Evolutionary conservation across 2,888 invertebrate genomes (phyloP), one percentile per base, ranked within the genome.

Genomic region (Dryocosmus kuriphilus): DNA sequence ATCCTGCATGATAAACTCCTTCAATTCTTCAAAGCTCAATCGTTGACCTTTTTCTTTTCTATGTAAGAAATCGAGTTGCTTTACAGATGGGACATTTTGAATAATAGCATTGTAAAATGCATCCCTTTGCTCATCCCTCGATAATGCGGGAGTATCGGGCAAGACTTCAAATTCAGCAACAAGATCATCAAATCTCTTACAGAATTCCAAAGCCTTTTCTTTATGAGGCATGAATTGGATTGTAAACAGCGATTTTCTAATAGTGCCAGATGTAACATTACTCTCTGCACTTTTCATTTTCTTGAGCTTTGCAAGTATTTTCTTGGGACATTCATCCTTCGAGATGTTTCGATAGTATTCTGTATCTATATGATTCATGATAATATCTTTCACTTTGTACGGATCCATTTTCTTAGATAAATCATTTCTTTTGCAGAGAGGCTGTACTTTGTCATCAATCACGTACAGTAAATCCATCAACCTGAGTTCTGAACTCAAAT

Each of bases 401-500:
- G 38, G 65, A 30, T 78, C 65, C 19, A 75, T 74, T 46, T 65
- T 61, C 38, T 41, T 27, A 19, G 67, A 41, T 32, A 19, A 65
- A 19, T 77, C 71, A 57, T 73, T 76, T n/a, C 51, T 55, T 55
- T 55, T n/a, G 8, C 51, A 22, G 19, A 55, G 14, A 14, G 14
- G 41, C 16, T 41, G 14, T 16, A 41, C 4, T 3, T 41, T 9
- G n/a, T 55, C 65, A 67, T 83, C 77, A 19, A 83, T 79, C 16
- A 83, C 75, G 27, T 82, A 77, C 24, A 81, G 73, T 74, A 81
- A 79, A 75, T 81, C 79, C n/a, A 73, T 63, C 7, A 75, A 71
- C 77, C 81, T n/a, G n/a, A n/a, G n/a, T n/a, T n/a, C n/a, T n/a
- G n/a, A n/a, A n/a, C n/a, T n/a, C n/a, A n/a, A n/a, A n/a, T n/a